These are phyloP conservation scores for Orestias chungarensis DNA, from an alignment of 2,797 vertebrate species.

Conservation along the genomic window DNA sequence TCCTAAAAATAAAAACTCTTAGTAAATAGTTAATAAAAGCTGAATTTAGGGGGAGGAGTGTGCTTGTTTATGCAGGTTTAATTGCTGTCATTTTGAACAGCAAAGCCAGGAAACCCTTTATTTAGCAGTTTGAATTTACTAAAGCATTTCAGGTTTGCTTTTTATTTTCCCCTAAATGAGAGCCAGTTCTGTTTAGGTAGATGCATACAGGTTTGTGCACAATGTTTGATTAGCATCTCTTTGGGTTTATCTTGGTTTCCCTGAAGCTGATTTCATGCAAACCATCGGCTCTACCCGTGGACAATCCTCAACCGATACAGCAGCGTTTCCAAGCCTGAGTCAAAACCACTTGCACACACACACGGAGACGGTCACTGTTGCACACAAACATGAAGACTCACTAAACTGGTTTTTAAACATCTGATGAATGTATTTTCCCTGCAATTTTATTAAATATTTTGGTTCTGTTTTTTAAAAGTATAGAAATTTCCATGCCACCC, in stretches of 20 bases:
- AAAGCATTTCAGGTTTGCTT: too few relatives aligned
- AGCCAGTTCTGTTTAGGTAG: background rate
- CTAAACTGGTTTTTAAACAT: constrained; percentile 11
- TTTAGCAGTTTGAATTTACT: background rate
- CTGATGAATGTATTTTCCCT: constrained; percentile 43
- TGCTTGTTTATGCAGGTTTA: background rate
- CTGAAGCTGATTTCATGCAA: constrained; percentile 54
- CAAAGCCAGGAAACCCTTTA: background rate
- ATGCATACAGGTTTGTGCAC: background rate
- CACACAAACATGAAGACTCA: constrained; percentile 13
- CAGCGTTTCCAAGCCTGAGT: constrained; percentile 39
- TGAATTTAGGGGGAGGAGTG: background rate
- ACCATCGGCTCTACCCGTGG: constrained; percentile 63
- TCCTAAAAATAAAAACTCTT: too few relatives aligned
- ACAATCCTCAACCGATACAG: constrained; percentile 51
- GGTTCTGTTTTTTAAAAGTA: constrained; percentile 29
- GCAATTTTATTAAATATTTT: constrained; percentile 13
- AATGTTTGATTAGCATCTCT: constrained; percentile 5
- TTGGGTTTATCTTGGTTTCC: constrained; percentile 15
- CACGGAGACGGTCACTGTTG: background rate
- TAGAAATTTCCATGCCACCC: constrained; percentile 15
- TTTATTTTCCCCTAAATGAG: too few relatives aligned
- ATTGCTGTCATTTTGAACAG: background rate
- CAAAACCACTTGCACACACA: constrained; percentile 4
- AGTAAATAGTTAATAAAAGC: too few relatives aligned